Evolutionary conservation across 2,113 vertebrate genomes (phyloP), one percentile per base, ranked within the genome.

Genomic region (Nothoprocta perdicaria): DNA sequence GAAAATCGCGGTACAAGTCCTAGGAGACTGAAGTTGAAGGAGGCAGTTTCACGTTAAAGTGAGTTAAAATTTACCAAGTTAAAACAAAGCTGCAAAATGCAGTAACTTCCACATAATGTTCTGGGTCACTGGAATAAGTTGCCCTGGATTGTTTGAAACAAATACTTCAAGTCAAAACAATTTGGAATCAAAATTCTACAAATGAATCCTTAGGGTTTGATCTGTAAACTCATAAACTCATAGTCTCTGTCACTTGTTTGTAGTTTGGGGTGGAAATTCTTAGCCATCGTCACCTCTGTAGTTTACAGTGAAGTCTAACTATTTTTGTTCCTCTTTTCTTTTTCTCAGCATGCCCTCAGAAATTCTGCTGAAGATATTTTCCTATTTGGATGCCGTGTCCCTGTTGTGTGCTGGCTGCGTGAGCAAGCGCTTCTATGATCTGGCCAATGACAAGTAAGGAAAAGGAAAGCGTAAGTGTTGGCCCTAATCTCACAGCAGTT

Each of bases 391-490:
- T 96, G 96, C 96, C 12, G 92, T 72, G 8, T 96, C 98, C 80
- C 97, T 99, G 12, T 93, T 98, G 85, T 97, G 93, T 82, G 38
- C 97, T 27, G 97, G 98, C 55, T 98, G 98, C 69, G 97, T 98
- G 88, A 99, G 94, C 94, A 98, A 97, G 43, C 91, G 35, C 80
- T 98, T 99, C 93, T 96, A 97, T 92, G 96, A 97, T 22, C 96
- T 99, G 72, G 97, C 98, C 92, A 99, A 82, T 84, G 98, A 98
- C 96, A 98, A 99, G 99, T 99, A 98, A 98, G 98, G 71, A 83
- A 79, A 46, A 48, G 57, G 35, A 58, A 74, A 22, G 11, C 55
- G 1, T 62, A 72, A 35, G 15, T 63, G 53, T 10, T 65, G 5
- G 27, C 66, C 43, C 80, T 72, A 69, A 60, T 18, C 0, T 1